Evolutionary conservation across 2,113 vertebrate species (phyloP).

Genomic region (Baryphthengus martii): DNA sequence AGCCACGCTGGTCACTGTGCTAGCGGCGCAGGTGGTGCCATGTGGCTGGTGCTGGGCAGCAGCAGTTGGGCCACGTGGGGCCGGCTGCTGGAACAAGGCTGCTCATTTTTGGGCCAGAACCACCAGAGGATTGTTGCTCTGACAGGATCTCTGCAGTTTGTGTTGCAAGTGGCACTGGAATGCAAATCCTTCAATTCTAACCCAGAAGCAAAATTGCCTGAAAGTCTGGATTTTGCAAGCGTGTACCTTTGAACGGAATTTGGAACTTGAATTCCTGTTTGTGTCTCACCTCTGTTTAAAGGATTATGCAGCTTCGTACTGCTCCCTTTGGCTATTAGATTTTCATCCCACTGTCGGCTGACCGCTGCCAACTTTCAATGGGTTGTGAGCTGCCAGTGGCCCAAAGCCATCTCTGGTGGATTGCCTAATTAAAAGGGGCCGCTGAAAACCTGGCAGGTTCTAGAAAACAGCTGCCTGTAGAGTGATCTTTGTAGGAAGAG

Average conservation of each 20-base stretch:
- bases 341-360: background rate
- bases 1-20: rapidly evolving
- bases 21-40: rapidly evolving
- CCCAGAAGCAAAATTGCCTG: background rate
- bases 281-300: background rate
- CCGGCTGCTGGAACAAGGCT: background rate
- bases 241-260: background rate
- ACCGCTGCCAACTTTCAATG: background rate
- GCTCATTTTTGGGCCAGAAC: background rate
- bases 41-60: background rate
- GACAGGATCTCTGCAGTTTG: background rate
- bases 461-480: background rate
- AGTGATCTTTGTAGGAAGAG: background rate
- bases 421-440: background rate
- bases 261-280: background rate
- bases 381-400: background rate
- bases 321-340: background rate
- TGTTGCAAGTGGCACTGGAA: background rate
- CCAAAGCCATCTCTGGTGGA: background rate
- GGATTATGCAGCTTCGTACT: background rate
- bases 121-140: background rate
- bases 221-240: background rate
- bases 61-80: background rate
- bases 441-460: background rate
- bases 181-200: background rate